Evolutionary conservation across 2,888 invertebrate genomes (phyloP).

Genomic region (Macrosiphum euphorbiae): DNA sequence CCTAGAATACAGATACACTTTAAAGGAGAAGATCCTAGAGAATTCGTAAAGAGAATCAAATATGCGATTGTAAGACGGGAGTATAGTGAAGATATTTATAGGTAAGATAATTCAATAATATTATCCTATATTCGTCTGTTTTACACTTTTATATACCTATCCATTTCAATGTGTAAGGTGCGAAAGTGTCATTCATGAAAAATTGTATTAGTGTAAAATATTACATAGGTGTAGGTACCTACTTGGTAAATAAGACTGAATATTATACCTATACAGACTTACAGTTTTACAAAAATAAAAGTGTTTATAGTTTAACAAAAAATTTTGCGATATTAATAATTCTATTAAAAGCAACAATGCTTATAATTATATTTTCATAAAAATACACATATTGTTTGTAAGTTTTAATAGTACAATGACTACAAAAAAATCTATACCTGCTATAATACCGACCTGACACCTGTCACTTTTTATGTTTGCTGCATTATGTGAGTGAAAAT

Average conservation of each 20-base stretch:
- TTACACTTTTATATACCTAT: too few species aligned
- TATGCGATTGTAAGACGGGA: slow-evolving; percentile 26
- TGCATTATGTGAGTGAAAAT: neutral
- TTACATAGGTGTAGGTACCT: neutral
- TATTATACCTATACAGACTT: neutral
- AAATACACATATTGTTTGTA: neutral
- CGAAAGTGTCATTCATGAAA: neutral
- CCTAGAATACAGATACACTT: slow-evolving; percentile 51
- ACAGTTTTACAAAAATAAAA: neutral
- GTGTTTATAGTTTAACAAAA: neutral
- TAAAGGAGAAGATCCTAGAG: slow-evolving; percentile 56
- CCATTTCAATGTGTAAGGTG: neutral
- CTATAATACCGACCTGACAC: neutral
- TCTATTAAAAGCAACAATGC: neutral
- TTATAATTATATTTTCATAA: neutral
- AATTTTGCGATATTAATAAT: neutral
- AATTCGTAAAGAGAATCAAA: slow-evolving; percentile 31
- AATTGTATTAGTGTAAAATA: neutral
- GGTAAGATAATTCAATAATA: neutral
- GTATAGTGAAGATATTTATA: slow-evolving; percentile 39
- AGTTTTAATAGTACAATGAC: neutral
- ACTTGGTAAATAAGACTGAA: neutral
- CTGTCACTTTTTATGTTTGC: too few species aligned
- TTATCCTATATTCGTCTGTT: neutral
- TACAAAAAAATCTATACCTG: too few species aligned